Conservation (phyloP, 2,888 invertebrate species). For the Parnassius smintheus region DNA sequence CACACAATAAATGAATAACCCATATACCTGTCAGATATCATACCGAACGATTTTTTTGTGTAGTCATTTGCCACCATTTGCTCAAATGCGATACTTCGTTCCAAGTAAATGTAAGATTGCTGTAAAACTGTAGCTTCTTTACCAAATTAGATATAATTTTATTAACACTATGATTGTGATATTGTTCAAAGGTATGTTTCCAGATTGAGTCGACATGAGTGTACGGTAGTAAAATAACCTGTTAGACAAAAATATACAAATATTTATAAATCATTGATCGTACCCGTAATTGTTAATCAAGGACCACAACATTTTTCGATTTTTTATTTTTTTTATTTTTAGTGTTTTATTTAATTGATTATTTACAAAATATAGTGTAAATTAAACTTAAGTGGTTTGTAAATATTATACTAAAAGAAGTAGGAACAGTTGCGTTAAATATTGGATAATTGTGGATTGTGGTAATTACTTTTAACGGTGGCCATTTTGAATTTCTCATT, state of each 20-base stretch:
- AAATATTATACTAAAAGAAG: too few relatives aligned
- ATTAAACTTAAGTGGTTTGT: too few relatives aligned
- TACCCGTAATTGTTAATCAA: too few relatives aligned
- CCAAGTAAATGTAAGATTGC: conserved; percentile 66
- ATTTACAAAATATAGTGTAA: too few relatives aligned
- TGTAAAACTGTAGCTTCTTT: conserved; percentile 67
- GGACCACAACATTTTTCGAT: too few relatives aligned
- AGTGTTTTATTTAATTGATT: too few relatives aligned
- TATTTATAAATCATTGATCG: background rate
- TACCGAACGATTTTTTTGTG: conserved; percentile 58
- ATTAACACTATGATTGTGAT: conserved; percentile 55
- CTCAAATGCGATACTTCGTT: conserved; percentile 71
- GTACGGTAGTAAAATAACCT: conserved; percentile 67
- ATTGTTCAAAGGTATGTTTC: conserved; percentile 57
- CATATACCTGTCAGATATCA: conserved; percentile 30
- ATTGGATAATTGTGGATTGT: background rate
- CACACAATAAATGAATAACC: conserved; percentile 5
- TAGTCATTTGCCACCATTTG: conserved; percentile 62
- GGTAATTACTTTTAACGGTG: conserved; percentile 57
- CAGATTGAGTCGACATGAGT: conserved; percentile 62
- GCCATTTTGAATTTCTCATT: conserved; percentile 68
- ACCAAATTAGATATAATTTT: conserved; percentile 62
- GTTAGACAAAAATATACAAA: conserved; percentile 21
- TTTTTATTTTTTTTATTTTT: too few relatives aligned
- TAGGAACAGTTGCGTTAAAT: too few relatives aligned